These are phyloP conservation scores for Montifringilla adamsi DNA, from an alignment of 2,113 vertebrate genomes.

Conservation along the genomic window DNA sequence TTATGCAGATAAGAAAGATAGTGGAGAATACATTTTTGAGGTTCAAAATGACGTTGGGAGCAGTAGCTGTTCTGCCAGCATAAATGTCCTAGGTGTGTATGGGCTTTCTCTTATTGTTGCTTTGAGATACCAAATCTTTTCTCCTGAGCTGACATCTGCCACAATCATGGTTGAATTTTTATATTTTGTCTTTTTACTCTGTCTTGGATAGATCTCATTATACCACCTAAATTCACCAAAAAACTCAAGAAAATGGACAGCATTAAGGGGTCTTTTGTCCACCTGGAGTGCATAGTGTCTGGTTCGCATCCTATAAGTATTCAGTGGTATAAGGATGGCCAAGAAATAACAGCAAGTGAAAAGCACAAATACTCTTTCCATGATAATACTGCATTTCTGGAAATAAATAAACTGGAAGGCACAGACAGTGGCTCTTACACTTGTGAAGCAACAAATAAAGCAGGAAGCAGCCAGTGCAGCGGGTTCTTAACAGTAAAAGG, in stretches of 20 bases:
- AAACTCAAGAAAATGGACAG: constrained; percentile 93
- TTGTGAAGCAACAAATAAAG: constrained; percentile 90
- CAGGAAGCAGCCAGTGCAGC: constrained; percentile 90
- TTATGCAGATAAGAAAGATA: constrained; percentile 86
- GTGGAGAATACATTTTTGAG: constrained; percentile 89
- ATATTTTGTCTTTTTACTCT: constrained; percentile 46
- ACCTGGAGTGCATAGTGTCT: constrained; percentile 92
- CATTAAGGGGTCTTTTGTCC: constrained; percentile 93
- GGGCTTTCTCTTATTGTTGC: background rate
- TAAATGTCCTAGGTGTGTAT: constrained; percentile 91
- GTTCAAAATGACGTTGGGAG: constrained; percentile 92
- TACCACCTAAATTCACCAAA: constrained; percentile 94
- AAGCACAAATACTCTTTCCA: constrained; percentile 95
- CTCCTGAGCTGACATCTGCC: background rate
- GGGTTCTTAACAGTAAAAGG: constrained; percentile 93
- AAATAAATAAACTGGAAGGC: constrained; percentile 88
- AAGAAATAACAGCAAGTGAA: constrained; percentile 83
- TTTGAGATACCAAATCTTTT: background rate
- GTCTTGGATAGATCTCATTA: constrained; percentile 88
- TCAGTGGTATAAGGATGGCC: constrained; percentile 92
- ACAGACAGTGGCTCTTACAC: constrained; percentile 89
- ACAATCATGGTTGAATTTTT: background rate
- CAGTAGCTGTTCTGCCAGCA: constrained; percentile 85
- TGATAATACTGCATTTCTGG: constrained; percentile 93
- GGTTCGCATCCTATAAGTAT: constrained; percentile 93